These are phyloP conservation scores for Myotis planiceps DNA, from an alignment of 2,797 vertebrate species.

Conservation along the genomic window DNA sequence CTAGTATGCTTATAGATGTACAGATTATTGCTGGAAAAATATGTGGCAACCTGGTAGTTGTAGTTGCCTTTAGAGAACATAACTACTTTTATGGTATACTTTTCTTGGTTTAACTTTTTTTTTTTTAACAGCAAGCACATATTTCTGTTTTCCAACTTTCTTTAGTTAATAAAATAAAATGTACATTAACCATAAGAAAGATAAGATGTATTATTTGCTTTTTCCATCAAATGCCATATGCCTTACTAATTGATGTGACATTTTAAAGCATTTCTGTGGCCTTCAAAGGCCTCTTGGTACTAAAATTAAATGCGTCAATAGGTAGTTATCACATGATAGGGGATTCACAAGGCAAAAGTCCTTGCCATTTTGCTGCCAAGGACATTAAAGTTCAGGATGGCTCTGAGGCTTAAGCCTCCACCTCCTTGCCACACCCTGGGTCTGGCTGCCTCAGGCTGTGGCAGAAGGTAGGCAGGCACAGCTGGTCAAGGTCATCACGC, in stretches of 20 bases:
- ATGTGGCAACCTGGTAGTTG: rapidly evolving
- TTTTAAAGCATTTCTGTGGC: conserved; percentile 24
- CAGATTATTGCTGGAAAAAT: neutral
- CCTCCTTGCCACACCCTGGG: too few relatives aligned
- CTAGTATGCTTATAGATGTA: neutral
- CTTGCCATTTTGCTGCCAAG: neutral
- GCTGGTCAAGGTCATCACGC: neutral
- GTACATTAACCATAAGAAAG: neutral
- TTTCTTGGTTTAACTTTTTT: neutral
- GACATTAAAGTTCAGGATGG: neutral
- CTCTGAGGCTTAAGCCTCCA: neutral
- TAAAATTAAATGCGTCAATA: neutral
- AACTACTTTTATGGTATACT: rapidly evolving
- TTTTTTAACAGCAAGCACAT: neutral
- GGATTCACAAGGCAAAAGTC: neutral
- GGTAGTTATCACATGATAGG: neutral
- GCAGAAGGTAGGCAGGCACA: too few relatives aligned
- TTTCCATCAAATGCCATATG: neutral
- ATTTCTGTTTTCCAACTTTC: neutral
- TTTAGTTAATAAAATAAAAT: neutral
- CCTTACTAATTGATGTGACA: conserved; percentile 41
- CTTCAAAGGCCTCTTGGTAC: conserved; percentile 25
- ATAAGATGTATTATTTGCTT: neutral
- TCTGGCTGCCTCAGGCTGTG: rapidly evolving
- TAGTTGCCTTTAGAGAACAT: rapidly evolving